These are phyloP conservation scores for Dolichoris vasculosae DNA, from an alignment of 1,140 invertebrate genomes.

Conservation along the genomic window DNA sequence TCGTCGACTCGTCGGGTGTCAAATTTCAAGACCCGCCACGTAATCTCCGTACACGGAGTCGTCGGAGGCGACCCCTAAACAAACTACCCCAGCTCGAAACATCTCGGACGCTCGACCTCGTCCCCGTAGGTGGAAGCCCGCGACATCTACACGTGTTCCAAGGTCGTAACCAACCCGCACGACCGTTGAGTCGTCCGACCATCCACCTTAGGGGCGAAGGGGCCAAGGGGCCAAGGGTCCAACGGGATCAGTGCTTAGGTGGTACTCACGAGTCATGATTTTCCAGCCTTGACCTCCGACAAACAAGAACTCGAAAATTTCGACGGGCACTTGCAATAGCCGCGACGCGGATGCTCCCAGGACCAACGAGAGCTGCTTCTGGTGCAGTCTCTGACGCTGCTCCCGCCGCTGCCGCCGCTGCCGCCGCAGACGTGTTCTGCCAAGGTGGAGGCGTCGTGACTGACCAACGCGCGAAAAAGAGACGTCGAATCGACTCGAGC, in stretches of 20 bases:
- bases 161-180: too few relatives aligned
- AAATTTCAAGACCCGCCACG: conserved; percentile 6
- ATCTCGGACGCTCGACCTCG: background rate
- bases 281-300: conserved; percentile 69
- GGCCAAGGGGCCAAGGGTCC: too few relatives aligned
- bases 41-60: too few relatives aligned
- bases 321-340: too few relatives aligned
- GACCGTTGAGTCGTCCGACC: too few relatives aligned
- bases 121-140: background rate
- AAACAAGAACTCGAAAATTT: conserved; percentile 55
- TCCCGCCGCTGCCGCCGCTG: too few relatives aligned
- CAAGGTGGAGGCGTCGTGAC: background rate
- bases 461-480: background rate
- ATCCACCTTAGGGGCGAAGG: too few relatives aligned
- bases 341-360: background rate
- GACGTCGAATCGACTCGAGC: background rate
- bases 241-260: too few relatives aligned
- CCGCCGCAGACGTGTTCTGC: background rate
- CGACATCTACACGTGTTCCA: too few relatives aligned
- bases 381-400: too few relatives aligned
- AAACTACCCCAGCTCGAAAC: background rate
- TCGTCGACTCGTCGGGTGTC: background rate
- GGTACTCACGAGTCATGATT: conserved; percentile 72
- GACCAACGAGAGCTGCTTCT: background rate
- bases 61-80: background rate